Percentiles rank a stretch among this genome's conserved stretches.
Conservation (phyloP, 1,140 invertebrate genomes). For the Drosophila simulans region DNA sequence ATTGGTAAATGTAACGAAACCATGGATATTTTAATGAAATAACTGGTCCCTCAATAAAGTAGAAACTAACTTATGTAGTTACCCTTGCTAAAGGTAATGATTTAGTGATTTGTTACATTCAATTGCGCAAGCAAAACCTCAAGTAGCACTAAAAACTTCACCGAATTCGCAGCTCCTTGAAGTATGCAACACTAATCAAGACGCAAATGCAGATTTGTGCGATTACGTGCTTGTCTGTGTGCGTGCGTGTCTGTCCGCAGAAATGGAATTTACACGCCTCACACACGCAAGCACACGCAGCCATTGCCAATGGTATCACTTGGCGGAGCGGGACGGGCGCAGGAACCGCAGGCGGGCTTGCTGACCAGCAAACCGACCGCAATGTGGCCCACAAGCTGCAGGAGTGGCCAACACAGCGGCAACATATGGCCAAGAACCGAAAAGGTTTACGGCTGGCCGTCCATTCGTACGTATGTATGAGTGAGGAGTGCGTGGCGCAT, state of each 20-base stretch:
- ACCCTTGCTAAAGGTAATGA: too few species aligned
- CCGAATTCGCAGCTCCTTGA: constrained; percentile 1
- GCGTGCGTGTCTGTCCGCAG: constrained; percentile 31
- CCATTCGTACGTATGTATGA: background rate
- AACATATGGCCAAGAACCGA: constrained; percentile 52
- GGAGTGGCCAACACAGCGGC: constrained; percentile 30
- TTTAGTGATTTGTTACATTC: background rate
- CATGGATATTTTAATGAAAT: too few species aligned
- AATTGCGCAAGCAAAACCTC: background rate
- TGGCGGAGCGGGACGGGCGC: background rate
- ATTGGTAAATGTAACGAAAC: too few species aligned
- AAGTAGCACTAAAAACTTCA: background rate
- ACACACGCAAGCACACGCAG: constrained; percentile 33
- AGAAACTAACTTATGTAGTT: too few species aligned
- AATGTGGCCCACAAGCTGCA: constrained; percentile 38
- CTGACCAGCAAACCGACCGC: constrained; percentile 58
- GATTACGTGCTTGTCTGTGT: constrained; percentile 34
- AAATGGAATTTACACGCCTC: constrained; percentile 67
- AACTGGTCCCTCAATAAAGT: too few species aligned
- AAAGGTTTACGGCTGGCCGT: constrained; percentile 19
- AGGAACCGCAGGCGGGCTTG: constrained; percentile 20
- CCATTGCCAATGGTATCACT: constrained; percentile 1
- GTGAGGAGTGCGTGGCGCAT: constrained; percentile 31
- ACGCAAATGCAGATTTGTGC: constrained; percentile 24
- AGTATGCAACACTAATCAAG: constrained; percentile 32